A percentile compares a stretch with the other conserved stretches of the same genome.
Evolutionary conservation across 1,140 invertebrate genomes (phyloP).

Genomic region (Aphidius gifuensis): DNA sequence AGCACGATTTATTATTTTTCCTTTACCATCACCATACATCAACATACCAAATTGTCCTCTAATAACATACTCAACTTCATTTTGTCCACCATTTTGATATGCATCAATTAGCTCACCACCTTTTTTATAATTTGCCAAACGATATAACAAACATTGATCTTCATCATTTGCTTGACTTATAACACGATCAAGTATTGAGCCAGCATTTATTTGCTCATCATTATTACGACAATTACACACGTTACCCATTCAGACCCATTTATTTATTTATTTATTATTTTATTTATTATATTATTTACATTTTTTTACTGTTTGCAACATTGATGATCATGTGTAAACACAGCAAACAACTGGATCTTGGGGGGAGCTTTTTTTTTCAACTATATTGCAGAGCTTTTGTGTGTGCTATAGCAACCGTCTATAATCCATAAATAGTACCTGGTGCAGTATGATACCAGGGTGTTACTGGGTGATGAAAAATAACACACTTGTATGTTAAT

Average conservation of each 20-base stretch:
- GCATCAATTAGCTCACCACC: conserved; percentile 82
- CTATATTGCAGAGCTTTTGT: background rate
- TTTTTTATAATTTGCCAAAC: conserved; percentile 86
- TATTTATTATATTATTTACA: background rate
- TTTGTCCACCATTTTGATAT: conserved; percentile 76
- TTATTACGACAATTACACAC: conserved; percentile 48
- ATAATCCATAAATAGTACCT: conserved; percentile 52
- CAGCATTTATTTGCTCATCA: conserved; percentile 56
- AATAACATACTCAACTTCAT: conserved; percentile 82
- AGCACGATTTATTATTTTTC: conserved; percentile 80
- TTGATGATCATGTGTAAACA: background rate
- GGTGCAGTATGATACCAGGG: conserved; percentile 40
- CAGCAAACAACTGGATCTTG: no score
- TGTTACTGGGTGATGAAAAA: conserved; percentile 42
- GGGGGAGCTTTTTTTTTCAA: no score
- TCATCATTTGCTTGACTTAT: conserved; percentile 81
- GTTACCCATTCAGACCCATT: conserved; percentile 53
- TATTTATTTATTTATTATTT: conserved; percentile 12
- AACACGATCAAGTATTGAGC: conserved; percentile 80
- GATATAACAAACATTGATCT: conserved; percentile 82
- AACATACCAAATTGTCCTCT: conserved; percentile 83
- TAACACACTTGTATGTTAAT: conserved; percentile 3
- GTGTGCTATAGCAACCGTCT: conserved; percentile 43
- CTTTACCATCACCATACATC: conserved; percentile 87
- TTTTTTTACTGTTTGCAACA: background rate